Evolutionary conservation across 1,140 invertebrate species (phyloP).

Genomic region (Bombus balteatus): DNA sequence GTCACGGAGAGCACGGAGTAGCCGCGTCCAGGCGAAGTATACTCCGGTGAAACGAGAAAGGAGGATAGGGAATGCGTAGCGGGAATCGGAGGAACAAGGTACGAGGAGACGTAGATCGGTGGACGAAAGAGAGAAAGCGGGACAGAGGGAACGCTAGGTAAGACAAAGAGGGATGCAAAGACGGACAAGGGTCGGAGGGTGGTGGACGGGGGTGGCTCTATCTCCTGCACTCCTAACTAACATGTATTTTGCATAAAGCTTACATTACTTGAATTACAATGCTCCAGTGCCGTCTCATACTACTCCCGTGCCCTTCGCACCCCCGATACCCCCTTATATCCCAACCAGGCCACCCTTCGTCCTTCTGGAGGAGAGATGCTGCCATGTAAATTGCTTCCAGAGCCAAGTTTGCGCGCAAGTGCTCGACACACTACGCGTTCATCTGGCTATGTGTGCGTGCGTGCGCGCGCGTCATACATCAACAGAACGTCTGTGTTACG

Average conservation of each 20-base stretch:
- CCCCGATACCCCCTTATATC: slow-evolving; percentile 17
- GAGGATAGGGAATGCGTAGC: background rate
- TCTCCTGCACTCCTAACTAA: slow-evolving; percentile 81
- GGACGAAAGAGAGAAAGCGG: slow-evolving; percentile 10
- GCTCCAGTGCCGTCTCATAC: slow-evolving; percentile 74
- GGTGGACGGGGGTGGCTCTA: slow-evolving; percentile 67
- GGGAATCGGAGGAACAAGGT: slow-evolving; percentile 1
- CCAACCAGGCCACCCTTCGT: slow-evolving; percentile 46
- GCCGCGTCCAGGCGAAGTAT: slow-evolving; percentile 54
- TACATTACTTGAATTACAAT: slow-evolving; percentile 82
- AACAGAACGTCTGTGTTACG: background rate
- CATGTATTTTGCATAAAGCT: slow-evolving; percentile 83
- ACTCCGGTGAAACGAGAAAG: slow-evolving; percentile 19
- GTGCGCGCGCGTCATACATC: slow-evolving; percentile 16
- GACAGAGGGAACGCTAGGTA: slow-evolving; percentile 39
- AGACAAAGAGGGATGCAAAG: slow-evolving; percentile 57
- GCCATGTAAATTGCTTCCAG: slow-evolving; percentile 79
- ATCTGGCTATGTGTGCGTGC: slow-evolving; percentile 16
- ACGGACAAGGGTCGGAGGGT: slow-evolving; percentile 53
- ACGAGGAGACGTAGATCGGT: slow-evolving; percentile 8
- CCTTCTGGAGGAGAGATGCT: slow-evolving; percentile 65
- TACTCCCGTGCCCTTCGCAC: slow-evolving; percentile 37
- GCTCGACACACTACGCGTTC: slow-evolving; percentile 48
- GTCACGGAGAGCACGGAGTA: slow-evolving; percentile 30
- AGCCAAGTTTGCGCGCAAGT: slow-evolving; percentile 72